phyloP scores from a whole-genome alignment of 2,113 vertebrate genomes.

The Fulica atra region DNA sequence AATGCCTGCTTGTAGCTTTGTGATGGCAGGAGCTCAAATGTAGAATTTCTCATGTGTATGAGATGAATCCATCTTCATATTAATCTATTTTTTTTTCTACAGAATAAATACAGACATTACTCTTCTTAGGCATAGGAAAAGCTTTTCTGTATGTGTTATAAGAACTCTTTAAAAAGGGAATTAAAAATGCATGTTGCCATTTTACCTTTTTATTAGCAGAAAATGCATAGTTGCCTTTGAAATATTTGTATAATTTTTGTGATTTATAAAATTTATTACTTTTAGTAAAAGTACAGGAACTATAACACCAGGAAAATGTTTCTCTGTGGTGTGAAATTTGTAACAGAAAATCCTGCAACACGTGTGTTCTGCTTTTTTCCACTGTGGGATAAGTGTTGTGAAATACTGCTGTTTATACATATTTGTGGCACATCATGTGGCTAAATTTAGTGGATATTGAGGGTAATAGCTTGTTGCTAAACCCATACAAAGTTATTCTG shows the following conservation, averaged over 20 bases:
- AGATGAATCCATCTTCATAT: not conserved
- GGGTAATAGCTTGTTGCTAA: conserved; percentile 21
- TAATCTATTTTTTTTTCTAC: not conserved
- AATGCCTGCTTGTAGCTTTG: not conserved
- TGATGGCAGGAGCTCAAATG: rapidly evolving
- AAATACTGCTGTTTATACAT: not conserved
- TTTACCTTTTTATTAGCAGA: not conserved
- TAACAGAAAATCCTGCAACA: not conserved
- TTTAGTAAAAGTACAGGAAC: not conserved
- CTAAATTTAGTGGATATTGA: conserved; percentile 22
- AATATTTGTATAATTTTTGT: not conserved
- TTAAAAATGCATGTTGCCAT: not conserved
- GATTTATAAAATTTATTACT: not conserved
- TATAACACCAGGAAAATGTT: not conserved
- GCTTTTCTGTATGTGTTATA: not conserved
- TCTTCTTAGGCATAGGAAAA: not conserved
- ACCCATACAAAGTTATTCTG: not conserved
- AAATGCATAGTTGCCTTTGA: not conserved
- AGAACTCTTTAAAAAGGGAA: not conserved
- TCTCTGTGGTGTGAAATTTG: not conserved
- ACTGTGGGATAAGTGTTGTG: not conserved
- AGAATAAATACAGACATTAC: not conserved
- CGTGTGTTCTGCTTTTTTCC: not conserved
- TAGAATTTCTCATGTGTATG: not conserved
- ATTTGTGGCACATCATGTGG: not conserved